Evolutionary conservation across 2,797 vertebrate genomes (phyloP).

Genomic region (Falco concolor): DNA sequence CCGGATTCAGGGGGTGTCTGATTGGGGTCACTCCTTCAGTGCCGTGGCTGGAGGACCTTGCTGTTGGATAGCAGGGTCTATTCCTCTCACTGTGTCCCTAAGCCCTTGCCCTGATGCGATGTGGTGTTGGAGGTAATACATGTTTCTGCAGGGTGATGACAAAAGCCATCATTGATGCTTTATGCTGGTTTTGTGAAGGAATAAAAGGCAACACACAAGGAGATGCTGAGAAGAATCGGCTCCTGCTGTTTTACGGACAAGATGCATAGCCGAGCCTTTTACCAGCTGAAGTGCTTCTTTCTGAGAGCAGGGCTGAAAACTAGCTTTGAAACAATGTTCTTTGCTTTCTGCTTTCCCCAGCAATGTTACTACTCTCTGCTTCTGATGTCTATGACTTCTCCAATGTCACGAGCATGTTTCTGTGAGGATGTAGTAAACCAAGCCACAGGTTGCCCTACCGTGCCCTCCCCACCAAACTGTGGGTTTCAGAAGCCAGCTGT

Average conservation of each 20-base stretch:
- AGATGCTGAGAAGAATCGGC: background rate
- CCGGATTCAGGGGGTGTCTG: background rate
- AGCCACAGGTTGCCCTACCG: background rate
- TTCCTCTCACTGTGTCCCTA: background rate
- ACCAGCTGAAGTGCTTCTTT: background rate
- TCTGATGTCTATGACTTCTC: background rate
- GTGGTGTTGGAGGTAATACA: accelerated
- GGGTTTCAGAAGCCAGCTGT: background rate
- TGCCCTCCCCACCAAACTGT: background rate
- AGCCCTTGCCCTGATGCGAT: background rate
- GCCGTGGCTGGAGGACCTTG: accelerated
- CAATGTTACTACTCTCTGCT: background rate
- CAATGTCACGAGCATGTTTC: background rate
- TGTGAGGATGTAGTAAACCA: background rate
- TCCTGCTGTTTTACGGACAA: background rate
- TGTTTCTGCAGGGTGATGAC: background rate
- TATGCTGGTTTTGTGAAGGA: background rate
- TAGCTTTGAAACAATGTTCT: background rate
- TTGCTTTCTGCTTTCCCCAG: background rate
- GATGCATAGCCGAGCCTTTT: background rate
- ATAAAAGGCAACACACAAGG: background rate
- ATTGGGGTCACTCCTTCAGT: background rate
- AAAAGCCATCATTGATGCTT: background rate
- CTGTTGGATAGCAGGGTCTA: accelerated
- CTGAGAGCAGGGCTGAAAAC: background rate